Evolutionary conservation across 2,113 vertebrate species (phyloP), one percentile per base, ranked within the genome.

Genomic region (Mustela lutreola): DNA sequence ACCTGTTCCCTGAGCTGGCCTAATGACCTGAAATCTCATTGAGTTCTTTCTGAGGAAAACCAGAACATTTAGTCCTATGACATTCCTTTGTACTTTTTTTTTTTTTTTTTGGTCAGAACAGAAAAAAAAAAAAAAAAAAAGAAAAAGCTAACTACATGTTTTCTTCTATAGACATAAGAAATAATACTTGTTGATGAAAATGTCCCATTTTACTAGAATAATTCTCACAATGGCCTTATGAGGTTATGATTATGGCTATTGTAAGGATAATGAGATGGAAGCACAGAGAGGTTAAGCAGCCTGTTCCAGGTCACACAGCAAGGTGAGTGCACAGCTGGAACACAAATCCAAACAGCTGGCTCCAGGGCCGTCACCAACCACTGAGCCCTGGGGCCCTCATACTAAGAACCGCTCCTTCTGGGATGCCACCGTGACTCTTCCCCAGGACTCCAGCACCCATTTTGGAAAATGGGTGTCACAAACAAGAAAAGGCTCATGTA

Each of bases 11-110:
- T 73, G 70, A 81, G 76, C 84, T 84, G 62, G 79, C 84, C 53
- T 56, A 56, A 28, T 70, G 97, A 97, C 86, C 97, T 98, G 60
- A 93, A 97, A 97, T 94, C 50, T 73, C 58, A 90, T 62, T 7
- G 39, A 11, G 14, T 89, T 80, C 53, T 56, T 78, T 58, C 62
- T 70, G 36, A 90, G 24, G 50, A 84, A 91, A 97, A 96, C 21
- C 21, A 83, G 78, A 97, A 63, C 83, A 93, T n/a, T 62, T 21
- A 78, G 10, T 73, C 22, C 19, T 45, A 2, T 18, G 42, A 58
- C 42, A 81, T 78, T 19, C 5, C 9, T 89, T 42, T 28, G 26
- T 16, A 73, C 4, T 18, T 33, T 50, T 53, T 60, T 75, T 24
- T 75, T 24, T 1, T 70, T 78, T 26, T 81, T 81, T 78, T 62